These are phyloP conservation scores for Dinomys branickii DNA, from an alignment of 2,113 vertebrate species.

Conservation along the genomic window DNA sequence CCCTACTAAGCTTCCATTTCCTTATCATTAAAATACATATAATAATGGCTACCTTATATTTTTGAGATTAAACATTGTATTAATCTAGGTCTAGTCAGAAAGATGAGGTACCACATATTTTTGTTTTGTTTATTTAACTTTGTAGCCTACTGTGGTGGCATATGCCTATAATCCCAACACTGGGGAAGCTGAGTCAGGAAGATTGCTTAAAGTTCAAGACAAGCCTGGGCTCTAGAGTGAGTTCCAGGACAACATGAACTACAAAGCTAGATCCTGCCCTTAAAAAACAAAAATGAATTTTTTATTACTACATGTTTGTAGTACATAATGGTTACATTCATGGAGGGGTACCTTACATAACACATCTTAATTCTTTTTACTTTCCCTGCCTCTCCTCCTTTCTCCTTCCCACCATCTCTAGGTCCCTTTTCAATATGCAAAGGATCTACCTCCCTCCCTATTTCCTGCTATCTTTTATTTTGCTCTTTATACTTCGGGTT, in stretches of 20 bases:
- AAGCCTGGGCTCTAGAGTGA: too few species aligned
- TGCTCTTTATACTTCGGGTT: background rate
- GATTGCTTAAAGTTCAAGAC: too few species aligned
- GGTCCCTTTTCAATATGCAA: too few species aligned
- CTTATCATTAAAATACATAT: background rate
- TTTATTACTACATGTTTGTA: background rate
- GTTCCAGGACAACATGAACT: background rate
- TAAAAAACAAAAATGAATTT: background rate
- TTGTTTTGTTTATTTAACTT: too few species aligned
- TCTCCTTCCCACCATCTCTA: background rate
- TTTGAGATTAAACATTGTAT: background rate
- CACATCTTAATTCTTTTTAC: background rate
- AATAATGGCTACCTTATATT: background rate
- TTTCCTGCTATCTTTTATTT: background rate
- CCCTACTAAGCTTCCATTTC: background rate
- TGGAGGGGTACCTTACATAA: background rate
- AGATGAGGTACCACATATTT: background rate
- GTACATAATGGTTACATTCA: background rate
- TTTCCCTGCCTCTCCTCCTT: background rate
- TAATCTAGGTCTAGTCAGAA: background rate
- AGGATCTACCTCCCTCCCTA: background rate
- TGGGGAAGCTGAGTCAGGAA: too few species aligned
- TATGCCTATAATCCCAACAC: too few species aligned
- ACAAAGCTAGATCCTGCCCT: background rate
- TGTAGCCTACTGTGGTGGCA: too few species aligned